phyloP scores from a whole-genome alignment of 2,113 vertebrate species.

The Picathartes gymnocephalus region DNA sequence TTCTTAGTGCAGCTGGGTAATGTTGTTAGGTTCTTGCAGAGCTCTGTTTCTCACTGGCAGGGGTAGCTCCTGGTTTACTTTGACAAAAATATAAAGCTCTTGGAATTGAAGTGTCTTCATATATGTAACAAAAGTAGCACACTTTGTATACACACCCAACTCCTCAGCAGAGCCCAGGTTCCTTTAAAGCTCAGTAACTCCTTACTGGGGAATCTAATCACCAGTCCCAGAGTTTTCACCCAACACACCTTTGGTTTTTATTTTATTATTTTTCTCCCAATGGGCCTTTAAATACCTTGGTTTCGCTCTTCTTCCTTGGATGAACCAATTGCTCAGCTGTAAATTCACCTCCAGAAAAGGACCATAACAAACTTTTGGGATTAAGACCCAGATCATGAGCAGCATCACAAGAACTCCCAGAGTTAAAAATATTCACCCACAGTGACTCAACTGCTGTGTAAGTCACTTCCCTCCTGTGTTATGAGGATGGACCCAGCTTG shows the following conservation, averaged over 20 bases:
- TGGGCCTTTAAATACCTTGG: not conserved
- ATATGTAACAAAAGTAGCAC: accelerated
- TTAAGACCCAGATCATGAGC: not conserved
- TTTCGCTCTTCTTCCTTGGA: not conserved
- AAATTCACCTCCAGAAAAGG: not conserved
- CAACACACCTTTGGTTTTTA: not conserved
- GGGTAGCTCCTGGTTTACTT: not conserved
- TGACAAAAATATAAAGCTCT: not conserved
- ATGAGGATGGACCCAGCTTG: not conserved
- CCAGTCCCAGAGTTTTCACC: not conserved
- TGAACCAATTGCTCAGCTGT: not conserved
- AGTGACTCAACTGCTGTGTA: not conserved
- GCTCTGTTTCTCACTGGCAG: not conserved
- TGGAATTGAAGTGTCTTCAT: not conserved
- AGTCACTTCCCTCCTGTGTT: not conserved
- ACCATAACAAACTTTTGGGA: not conserved
- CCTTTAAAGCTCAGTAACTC: not conserved
- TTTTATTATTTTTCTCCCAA: not conserved
- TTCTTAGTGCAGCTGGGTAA: constrained; percentile 64
- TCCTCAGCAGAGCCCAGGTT: not conserved
- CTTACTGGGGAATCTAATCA: not conserved
- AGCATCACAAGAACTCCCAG: not conserved
- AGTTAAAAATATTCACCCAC: accelerated
- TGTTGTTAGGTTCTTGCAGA: constrained; percentile 31
- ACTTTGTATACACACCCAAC: accelerated